Conservation (phyloP, 2,113 vertebrate genomes). For the Prunella himalayana region DNA sequence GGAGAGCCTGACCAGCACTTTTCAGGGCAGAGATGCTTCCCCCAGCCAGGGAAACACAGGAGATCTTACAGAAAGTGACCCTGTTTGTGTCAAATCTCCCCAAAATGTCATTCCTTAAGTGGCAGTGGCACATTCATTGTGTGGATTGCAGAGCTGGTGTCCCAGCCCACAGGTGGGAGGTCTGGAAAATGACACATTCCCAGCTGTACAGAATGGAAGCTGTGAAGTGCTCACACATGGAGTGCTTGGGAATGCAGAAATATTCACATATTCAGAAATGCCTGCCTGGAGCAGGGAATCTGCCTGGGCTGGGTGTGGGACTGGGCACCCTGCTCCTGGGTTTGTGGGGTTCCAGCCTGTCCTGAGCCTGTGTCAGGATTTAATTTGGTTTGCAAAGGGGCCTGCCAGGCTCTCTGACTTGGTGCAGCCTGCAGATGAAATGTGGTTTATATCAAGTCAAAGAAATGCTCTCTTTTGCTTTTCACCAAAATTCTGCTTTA, state of each 20-base stretch:
- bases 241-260: background rate
- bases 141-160: background rate
- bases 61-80: background rate
- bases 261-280: background rate
- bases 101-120: background rate
- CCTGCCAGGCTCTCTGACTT: background rate
- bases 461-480: background rate
- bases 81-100: background rate
- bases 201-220: background rate
- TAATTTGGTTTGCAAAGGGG: background rate
- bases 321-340: background rate
- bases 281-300: background rate
- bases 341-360: background rate
- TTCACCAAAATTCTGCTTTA: background rate
- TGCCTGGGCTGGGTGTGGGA: background rate
- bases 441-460: background rate
- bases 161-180: background rate
- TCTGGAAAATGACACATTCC: background rate
- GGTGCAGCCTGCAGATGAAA: background rate
- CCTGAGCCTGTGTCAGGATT: background rate
- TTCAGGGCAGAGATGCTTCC: background rate
- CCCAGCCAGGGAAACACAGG: background rate
- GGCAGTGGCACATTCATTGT: fast-evolving
- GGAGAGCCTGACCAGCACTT: background rate
- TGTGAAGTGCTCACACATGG: background rate